These are phyloP conservation scores for Melanotaenia pygmaea DNA, from an alignment of 2,797 vertebrate genomes.

Conservation along the genomic window DNA sequence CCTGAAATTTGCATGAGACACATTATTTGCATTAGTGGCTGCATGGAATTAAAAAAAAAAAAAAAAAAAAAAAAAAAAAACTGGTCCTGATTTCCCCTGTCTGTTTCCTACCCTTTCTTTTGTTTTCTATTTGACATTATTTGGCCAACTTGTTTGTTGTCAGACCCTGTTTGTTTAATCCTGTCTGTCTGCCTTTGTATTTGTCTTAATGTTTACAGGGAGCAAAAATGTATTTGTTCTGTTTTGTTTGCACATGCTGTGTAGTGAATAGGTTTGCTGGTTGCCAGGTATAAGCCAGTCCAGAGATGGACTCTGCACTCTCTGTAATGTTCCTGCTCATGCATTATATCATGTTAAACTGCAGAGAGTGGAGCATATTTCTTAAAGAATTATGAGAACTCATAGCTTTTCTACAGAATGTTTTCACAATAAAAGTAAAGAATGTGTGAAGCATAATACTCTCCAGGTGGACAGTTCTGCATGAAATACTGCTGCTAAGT, in stretches of 20 bases:
- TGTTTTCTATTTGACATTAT: constrained; percentile 65
- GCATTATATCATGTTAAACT: constrained; percentile 9
- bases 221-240: constrained; percentile 52
- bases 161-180: constrained; percentile 65
- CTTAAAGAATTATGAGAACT: constrained; percentile 20
- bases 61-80: constrained; percentile 41
- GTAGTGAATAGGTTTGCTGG: constrained; percentile 32
- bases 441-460: neutral
- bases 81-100: constrained; percentile 34
- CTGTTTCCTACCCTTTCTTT: constrained; percentile 59
- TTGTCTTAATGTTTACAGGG: constrained; percentile 67
- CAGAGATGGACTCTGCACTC: constrained; percentile 17
- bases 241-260: constrained; percentile 55
- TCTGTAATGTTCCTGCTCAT: constrained; percentile 12
- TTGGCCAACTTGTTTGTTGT: constrained; percentile 72
- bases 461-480: neutral
- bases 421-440: neutral
- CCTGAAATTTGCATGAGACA: constrained; percentile 51
- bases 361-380: constrained; percentile 8
- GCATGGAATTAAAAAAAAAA: constrained; percentile 52
- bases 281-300: constrained; percentile 27
- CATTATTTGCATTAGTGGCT: constrained; percentile 62
- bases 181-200: constrained; percentile 54
- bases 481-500: neutral
- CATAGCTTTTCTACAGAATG: constrained; percentile 12